Evolutionary conservation across 2,113 vertebrate genomes (phyloP), one percentile per base, ranked within the genome.

Genomic region (Promerops cafer): DNA sequence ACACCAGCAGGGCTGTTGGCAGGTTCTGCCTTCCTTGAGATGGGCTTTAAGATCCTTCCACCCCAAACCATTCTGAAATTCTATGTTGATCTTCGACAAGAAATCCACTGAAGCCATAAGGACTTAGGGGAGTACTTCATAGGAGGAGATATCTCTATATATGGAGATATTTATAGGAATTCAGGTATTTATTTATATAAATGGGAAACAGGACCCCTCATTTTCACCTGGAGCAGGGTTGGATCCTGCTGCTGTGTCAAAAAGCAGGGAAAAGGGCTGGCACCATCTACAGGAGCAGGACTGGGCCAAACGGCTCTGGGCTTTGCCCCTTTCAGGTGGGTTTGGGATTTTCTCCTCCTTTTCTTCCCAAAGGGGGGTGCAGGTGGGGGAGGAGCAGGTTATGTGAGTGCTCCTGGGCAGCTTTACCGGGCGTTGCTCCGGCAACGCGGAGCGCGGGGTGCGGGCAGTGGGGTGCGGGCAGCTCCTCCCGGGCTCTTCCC

Each of bases 281-380:
- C 24, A 70, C 19, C 1, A 0, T 10, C 35, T 14, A 4, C 1
- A 24, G 35, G 39, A 56, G 65, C 18, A 64, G 27, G 12, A 56
- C 10, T 5, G 28, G 75, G 20, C 21, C 30, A 9, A 27, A 21
- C 2, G 1, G 35, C 57, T 92, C 8, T 1, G 0, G 13, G 27
- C 24, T 75, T 68, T 35, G 16, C 33, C 72, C 45, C 37, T 63
- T 79, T 31, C 13, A 15, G 63, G 22, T 1, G 1, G 23, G 23
- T 23, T 79, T n/a, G 26, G 28, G 2, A 1, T n/a, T 23, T 57
- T 12, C 7, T 16, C 33, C 24, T 65, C 37, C 13, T 50, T 53
- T 78, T 23, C 30, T 45, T 35, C n/a, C 60, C 69, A 21, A 57
- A 86, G 40, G 15, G 11, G 9, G 5, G 60, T 50, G 3, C 56